Percentiles rank a stretch among this genome's conserved stretches.
Conservation (phyloP, 2,888 invertebrate species). For the Chalcis sispes region DNA sequence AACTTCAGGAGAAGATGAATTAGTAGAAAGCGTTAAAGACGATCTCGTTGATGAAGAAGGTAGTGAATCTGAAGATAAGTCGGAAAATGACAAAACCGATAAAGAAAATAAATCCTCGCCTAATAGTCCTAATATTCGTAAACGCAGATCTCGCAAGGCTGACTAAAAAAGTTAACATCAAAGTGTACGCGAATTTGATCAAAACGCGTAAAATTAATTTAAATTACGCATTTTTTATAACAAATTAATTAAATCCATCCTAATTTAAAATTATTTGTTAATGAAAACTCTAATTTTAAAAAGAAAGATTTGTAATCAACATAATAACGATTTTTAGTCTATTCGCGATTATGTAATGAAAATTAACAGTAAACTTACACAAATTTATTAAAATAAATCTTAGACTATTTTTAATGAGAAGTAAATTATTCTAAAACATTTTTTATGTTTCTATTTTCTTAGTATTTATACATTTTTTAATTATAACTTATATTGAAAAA, state of each 20-base stretch:
- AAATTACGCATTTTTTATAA: constrained; percentile 20
- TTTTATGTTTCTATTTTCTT: too few species aligned
- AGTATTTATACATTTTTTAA: too few species aligned
- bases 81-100: constrained; percentile 76
- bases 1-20: constrained; percentile 72
- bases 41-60: constrained; percentile 82
- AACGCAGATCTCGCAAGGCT: constrained; percentile 85
- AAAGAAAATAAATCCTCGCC: constrained; percentile 70
- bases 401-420: too few species aligned
- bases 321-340: too few species aligned
- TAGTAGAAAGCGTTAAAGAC: constrained; percentile 82
- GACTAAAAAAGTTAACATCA: constrained; percentile 76
- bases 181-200: constrained; percentile 4
- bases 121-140: constrained; percentile 81
- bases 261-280: too few species aligned
- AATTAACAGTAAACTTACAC: too few species aligned
- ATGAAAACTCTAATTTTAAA: too few species aligned
- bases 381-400: too few species aligned
- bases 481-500: too few species aligned
- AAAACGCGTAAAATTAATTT: constrained; percentile 6
- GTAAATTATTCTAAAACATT: too few species aligned
- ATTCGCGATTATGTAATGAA: too few species aligned
- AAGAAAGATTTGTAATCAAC: too few species aligned
- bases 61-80: constrained; percentile 76
- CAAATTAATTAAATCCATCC: constrained; percentile 12